Conservation (phyloP, 2,888 invertebrate genomes). For the Diaprepes abbreviatus region DNA sequence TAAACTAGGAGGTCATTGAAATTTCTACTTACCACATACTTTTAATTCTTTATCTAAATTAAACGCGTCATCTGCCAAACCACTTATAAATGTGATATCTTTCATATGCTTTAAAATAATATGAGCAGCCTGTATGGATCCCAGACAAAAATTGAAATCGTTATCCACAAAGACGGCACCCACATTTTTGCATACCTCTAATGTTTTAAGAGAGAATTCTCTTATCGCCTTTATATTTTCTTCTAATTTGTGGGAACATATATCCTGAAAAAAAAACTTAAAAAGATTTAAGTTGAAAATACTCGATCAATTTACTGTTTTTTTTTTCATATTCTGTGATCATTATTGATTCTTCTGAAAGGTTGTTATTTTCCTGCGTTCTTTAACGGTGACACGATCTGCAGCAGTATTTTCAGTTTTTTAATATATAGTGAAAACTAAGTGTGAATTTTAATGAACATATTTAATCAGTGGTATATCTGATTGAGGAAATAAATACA, state of each 20-base stretch:
- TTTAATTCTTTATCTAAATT: background rate
- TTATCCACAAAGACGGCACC: slow-evolving; percentile 32
- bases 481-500: too few relatives aligned
- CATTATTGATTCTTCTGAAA: too few relatives aligned
- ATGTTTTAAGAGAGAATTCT: slow-evolving; percentile 2
- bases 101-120: slow-evolving; percentile 31
- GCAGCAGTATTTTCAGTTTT: too few relatives aligned
- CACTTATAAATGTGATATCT: slow-evolving; percentile 28
- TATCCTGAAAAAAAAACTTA: slow-evolving; percentile 28
- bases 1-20: too few relatives aligned
- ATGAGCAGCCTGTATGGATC: slow-evolving; percentile 29
- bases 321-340: too few relatives aligned
- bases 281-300: too few relatives aligned
- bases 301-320: too few relatives aligned
- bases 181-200: slow-evolving; percentile 41
- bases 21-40: background rate
- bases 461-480: too few relatives aligned
- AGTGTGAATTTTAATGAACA: too few relatives aligned
- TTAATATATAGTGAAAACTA: too few relatives aligned
- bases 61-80: slow-evolving; percentile 28
- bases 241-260: background rate
- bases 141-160: slow-evolving; percentile 24
- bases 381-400: too few relatives aligned
- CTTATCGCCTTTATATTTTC: slow-evolving; percentile 3
- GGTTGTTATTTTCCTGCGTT: too few relatives aligned